Percentiles rank a stretch among this genome's conserved stretches.
These are phyloP conservation scores for Trichonephila inaurata DNA, from an alignment of 1,140 invertebrate species.

Conservation along the genomic window DNA sequence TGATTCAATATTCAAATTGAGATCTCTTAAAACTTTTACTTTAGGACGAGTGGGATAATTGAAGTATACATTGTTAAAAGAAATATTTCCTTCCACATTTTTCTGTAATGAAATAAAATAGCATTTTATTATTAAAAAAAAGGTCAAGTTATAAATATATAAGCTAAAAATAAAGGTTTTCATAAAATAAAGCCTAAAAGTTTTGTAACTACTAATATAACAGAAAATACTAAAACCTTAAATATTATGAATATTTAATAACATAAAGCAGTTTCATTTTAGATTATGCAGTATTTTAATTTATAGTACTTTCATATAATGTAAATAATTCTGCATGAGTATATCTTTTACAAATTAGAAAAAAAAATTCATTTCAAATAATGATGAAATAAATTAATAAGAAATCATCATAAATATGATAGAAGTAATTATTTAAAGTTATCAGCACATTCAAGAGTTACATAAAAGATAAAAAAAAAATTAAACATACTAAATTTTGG, in stretches of 20 bases:
- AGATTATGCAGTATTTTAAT: neutral
- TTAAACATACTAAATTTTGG: slow-evolving; percentile 9
- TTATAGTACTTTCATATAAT: neutral
- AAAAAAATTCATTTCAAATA: neutral
- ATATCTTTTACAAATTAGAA: neutral
- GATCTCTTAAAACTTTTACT: slow-evolving; percentile 82
- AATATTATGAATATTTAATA: neutral
- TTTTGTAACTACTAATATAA: no score
- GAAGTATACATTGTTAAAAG: slow-evolving; percentile 81
- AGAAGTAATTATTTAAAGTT: no score
- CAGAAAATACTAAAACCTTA: no score
- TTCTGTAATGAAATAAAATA: neutral
- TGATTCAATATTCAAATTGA: slow-evolving; percentile 87
- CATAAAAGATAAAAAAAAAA: no score
- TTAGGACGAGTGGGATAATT: slow-evolving; percentile 85
- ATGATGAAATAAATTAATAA: neutral
- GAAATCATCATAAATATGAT: no score
- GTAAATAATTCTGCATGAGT: neutral
- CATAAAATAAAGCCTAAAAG: neutral
- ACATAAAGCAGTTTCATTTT: neutral
- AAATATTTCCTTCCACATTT: slow-evolving; percentile 19
- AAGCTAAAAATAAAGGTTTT: neutral
- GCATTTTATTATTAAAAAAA: neutral
- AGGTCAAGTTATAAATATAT: neutral
- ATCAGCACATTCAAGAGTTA: no score